Evolutionary conservation across 2,113 vertebrate genomes (phyloP).

Genomic region (Catharus bicknelli): DNA sequence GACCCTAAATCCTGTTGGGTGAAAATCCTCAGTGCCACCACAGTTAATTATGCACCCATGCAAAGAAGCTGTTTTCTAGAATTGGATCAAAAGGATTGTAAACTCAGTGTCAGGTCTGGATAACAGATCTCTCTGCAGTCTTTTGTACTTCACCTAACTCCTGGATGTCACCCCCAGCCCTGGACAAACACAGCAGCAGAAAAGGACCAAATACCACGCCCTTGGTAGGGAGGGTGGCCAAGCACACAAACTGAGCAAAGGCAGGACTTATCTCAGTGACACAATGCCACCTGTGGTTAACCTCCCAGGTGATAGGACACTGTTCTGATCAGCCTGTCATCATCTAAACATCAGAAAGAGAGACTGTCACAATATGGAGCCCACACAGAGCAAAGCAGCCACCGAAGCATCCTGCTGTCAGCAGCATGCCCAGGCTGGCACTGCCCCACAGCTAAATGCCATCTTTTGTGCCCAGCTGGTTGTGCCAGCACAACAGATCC

Average conservation of each 20-base stretch:
- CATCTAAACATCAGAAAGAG: not conserved
- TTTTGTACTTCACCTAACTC: not conserved
- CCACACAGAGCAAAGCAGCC: not conserved
- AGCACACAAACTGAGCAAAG: fast-evolving
- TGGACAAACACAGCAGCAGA: not conserved
- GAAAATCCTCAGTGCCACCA: not conserved
- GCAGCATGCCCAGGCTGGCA: not conserved
- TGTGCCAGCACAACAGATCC: not conserved
- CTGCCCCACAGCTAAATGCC: not conserved
- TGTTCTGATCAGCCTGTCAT: not conserved
- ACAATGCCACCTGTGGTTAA: not conserved
- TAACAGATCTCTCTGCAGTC: not conserved
- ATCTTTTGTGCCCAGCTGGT: not conserved
- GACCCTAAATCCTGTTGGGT: not conserved
- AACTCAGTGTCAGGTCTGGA: not conserved
- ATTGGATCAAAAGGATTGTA: not conserved
- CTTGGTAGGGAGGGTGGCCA: not conserved
- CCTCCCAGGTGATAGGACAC: not conserved
- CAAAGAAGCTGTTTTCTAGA: not conserved
- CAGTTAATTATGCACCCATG: fast-evolving
- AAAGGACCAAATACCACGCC: not conserved
- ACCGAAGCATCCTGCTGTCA: not conserved
- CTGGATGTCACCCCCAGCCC: not conserved
- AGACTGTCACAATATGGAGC: not conserved
- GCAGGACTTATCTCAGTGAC: not conserved